These are phyloP conservation scores for Heterodera schachtii DNA, from an alignment of 1,140 invertebrate species.

Conservation along the genomic window DNA sequence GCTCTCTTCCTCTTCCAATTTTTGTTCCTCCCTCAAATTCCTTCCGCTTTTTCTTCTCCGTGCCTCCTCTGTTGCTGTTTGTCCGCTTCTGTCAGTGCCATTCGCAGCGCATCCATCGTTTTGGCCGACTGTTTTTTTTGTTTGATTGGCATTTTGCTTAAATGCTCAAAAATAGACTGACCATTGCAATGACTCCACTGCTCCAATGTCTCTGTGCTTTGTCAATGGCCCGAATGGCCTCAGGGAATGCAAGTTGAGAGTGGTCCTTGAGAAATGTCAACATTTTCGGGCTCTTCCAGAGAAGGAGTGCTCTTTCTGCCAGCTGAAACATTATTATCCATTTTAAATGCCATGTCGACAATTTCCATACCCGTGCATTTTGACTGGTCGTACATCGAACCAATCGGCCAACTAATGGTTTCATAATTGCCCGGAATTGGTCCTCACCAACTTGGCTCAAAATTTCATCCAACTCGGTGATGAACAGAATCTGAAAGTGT, in stretches of 20 bases:
- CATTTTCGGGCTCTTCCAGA: constrained; percentile 17
- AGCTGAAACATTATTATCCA: neutral
- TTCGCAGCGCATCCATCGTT: constrained; percentile 5
- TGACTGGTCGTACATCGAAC: constrained; percentile 5
- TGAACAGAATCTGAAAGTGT: constrained; percentile 12
- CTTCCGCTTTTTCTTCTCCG: no score
- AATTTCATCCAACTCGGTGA: constrained; percentile 19
- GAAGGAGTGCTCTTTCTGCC: constrained; percentile 5
- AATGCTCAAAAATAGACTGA: neutral
- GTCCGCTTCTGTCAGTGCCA: neutral
- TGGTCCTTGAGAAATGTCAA: neutral
- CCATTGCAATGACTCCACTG: constrained; percentile 1
- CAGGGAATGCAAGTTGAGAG: constrained; percentile 4
- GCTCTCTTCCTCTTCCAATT: no score
- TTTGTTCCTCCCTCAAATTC: no score
- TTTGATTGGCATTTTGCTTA: neutral
- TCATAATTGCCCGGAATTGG: constrained; percentile 7
- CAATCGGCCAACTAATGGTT: constrained; percentile 5
- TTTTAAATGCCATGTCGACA: no score
- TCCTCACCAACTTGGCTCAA: constrained; percentile 4
- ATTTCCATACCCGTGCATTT: constrained; percentile 11
- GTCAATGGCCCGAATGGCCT: neutral
- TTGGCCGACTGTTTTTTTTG: neutral
- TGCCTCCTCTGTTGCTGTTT: no score
- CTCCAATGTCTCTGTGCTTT: neutral